Base-by-base conservation (phyloP, 1,140 invertebrate species). In the Schmidtea mediterranea region DNA sequence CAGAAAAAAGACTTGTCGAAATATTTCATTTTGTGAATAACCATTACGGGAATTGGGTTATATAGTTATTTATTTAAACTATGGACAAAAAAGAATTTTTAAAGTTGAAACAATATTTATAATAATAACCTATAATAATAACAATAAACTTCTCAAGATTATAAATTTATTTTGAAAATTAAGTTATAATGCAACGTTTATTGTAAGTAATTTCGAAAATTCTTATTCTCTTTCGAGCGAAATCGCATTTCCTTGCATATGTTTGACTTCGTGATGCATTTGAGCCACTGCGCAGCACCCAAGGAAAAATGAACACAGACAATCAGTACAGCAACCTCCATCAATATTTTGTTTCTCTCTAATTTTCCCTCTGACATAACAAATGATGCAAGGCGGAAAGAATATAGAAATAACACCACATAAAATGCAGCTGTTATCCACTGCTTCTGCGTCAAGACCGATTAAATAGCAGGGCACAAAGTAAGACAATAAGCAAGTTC, bases 381-480 rank as follows among this genome's bases (percentile, higher is more conserved):
- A 41, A 8, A 50, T 55, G 19, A 58, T 52, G 6, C 55, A 45
- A 19, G 61, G 59, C 12, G 40, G 22, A 41, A 41, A 19, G 13
- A 59, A 46, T 9, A 61, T 39, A 38, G 55, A 56, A 5, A 54
- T 52, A 1, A 59, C 1, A 1, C 61, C 61, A 48, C 59, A 64
- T 2, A 59, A 40, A 15, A 58, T 48, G 51, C 62, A 64, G n/a
- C 51, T 53, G 24, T 62, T 59, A 1, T 59, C 60, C 1, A 62
- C 54, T 0, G 59, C 59, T 45, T 64, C 62, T 12, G 62, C 59
- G 52, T 62, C 62, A 49, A 60, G 59, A 8, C 62, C 62, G 46
- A 60, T 58, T 43, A 55, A 55, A 51, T 62, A 61, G 43, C 62
- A 64, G 8, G 62, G 62, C 10, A 59, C 54, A 39, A 62, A 56